Conservation (phyloP, 2,888 invertebrate genomes). For the Horisme vitalbata region DNA sequence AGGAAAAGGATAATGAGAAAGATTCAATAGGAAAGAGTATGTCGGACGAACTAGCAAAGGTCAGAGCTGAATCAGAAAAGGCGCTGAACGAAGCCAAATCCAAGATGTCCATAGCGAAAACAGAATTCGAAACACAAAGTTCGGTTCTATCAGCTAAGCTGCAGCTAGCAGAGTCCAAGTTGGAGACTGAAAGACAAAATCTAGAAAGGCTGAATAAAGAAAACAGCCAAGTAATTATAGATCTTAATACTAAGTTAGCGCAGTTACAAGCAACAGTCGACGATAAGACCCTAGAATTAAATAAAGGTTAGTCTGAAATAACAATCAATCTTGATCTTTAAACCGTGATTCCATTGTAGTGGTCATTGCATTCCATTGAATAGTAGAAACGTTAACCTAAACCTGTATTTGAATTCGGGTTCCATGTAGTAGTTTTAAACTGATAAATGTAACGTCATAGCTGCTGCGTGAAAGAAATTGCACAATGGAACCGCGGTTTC, state of each 20-base stretch:
- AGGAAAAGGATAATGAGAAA: conserved; percentile 78
- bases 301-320: conserved; percentile 66
- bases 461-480: no score
- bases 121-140: conserved; percentile 84
- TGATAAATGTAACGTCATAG: no score
- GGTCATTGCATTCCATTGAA: no score
- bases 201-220: conserved; percentile 74
- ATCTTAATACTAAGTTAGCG: conserved; percentile 70
- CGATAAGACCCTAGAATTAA: conserved; percentile 77
- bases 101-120: conserved; percentile 86
- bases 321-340: no score
- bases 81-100: conserved; percentile 79
- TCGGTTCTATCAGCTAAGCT: conserved; percentile 78
- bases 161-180: conserved; percentile 77
- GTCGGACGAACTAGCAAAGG: conserved; percentile 70
- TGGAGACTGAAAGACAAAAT: conserved; percentile 72
- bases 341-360: no score
- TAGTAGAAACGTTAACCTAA: no score
- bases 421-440: no score
- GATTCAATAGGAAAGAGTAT: conserved; percentile 77
- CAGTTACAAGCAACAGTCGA: conserved; percentile 77
- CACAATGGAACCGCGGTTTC: no score
- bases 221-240: conserved; percentile 72
- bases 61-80: conserved; percentile 78
- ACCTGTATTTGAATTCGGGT: no score